A percentile compares a stretch with the other conserved stretches of the same genome.
phyloP scores from a whole-genome alignment of 1,140 invertebrate species.

The Drosophila athabasca region DNA sequence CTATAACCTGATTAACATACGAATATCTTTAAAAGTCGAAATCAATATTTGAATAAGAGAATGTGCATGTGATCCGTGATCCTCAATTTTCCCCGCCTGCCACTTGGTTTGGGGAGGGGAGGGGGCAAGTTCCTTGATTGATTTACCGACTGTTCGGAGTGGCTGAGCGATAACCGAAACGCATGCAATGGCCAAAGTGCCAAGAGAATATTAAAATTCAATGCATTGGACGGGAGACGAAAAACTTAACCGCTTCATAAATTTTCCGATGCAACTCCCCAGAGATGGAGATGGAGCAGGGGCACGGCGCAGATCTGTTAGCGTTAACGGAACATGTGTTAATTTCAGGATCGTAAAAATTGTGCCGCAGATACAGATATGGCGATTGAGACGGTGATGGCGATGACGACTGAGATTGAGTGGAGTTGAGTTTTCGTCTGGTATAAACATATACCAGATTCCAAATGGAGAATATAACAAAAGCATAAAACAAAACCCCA shows the following conservation, averaged over 20 bases:
- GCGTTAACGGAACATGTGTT: slow-evolving; percentile 67
- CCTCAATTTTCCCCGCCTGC: background rate
- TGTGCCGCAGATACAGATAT: slow-evolving; percentile 44
- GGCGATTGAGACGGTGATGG: slow-evolving; percentile 15
- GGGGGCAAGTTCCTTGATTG: slow-evolving; percentile 45
- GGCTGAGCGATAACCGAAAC: slow-evolving; percentile 48
- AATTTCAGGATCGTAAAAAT: slow-evolving; percentile 64
- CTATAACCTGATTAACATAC: slow-evolving; percentile 6
- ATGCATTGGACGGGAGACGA: slow-evolving; percentile 21
- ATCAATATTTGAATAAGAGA: slow-evolving; percentile 11
- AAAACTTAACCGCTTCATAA: slow-evolving; percentile 23
- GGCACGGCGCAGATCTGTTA: slow-evolving; percentile 35
- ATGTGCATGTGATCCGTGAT: slow-evolving; percentile 14
- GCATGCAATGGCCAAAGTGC: slow-evolving; percentile 36
- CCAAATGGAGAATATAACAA: slow-evolving; percentile 69
- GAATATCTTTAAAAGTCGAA: slow-evolving; percentile 16
- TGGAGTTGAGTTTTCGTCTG: slow-evolving; percentile 34
- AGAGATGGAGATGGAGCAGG: slow-evolving; percentile 10
- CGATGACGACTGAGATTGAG: slow-evolving; percentile 21
- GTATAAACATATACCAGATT: slow-evolving; percentile 67
- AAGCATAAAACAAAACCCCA: slow-evolving; percentile 43
- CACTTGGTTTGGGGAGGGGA: slow-evolving; percentile 15
- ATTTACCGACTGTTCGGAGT: slow-evolving; percentile 57
- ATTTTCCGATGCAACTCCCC: slow-evolving; percentile 32
- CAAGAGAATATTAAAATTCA: slow-evolving; percentile 50